These are phyloP conservation scores for Megamerina dolium DNA, from an alignment of 2,888 invertebrate species.

Conservation along the genomic window DNA sequence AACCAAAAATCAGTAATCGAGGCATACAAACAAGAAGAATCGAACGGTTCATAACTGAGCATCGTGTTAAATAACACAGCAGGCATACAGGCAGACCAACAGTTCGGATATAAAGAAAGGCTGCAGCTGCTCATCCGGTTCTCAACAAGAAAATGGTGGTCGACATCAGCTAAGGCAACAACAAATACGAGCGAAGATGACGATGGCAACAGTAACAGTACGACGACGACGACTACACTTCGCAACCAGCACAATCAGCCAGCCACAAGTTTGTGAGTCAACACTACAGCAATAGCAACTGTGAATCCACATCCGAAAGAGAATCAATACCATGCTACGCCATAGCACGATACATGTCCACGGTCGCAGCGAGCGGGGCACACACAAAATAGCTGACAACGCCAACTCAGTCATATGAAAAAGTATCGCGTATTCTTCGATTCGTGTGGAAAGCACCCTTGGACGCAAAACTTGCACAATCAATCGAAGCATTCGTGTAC, in stretches of 20 bases:
- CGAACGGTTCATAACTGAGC: too few relatives aligned
- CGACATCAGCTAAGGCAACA: conserved; percentile 3
- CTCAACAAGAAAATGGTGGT: conserved; percentile 13
- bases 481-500: conserved; percentile 20
- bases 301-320: conserved; percentile 13
- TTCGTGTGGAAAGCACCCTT: conserved; percentile 11
- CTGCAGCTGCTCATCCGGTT: conserved; percentile 15
- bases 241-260: too few relatives aligned
- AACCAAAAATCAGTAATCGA: not conserved
- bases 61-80: too few relatives aligned
- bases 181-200: not conserved
- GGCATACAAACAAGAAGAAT: not conserved
- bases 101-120: not conserved
- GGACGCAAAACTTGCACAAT: conserved; percentile 22
- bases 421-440: conserved; percentile 20
- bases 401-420: conserved; percentile 13
- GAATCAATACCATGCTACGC: conserved; percentile 17
- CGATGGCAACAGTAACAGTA: too few relatives aligned
- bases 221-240: too few relatives aligned
- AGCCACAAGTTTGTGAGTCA: too few relatives aligned
- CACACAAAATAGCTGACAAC: conserved; percentile 10
- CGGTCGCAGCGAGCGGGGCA: too few relatives aligned
- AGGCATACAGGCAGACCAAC: conserved; percentile 5
- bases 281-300: conserved; percentile 9
- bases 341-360: too few relatives aligned